A percentile compares a stretch with the other conserved stretches of the same genome.
Evolutionary conservation across 2,797 vertebrate species (phyloP).

Genomic region (Chaunax sp.): DNA sequence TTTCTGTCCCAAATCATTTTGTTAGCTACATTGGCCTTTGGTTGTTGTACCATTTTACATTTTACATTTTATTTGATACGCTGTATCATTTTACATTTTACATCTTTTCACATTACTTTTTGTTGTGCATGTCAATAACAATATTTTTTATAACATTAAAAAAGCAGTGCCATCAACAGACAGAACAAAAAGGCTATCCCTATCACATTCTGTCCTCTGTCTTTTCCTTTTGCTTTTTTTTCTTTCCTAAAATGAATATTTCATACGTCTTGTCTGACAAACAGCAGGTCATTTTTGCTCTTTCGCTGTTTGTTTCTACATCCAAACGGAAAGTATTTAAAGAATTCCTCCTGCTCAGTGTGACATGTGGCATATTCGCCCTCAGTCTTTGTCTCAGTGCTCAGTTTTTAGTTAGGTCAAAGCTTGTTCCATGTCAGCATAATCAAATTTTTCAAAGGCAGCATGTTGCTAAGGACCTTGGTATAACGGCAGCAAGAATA

Average conservation of each 20-base stretch:
- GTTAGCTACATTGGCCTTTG: not conserved
- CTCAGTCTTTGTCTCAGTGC: conserved; percentile 16
- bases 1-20: too few relatives aligned
- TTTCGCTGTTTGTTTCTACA: conserved; percentile 8
- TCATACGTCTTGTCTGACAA: conserved; percentile 25
- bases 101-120: not conserved
- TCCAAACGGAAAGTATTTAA: conserved; percentile 13
- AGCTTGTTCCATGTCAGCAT: conserved; percentile 21
- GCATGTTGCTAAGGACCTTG: conserved; percentile 14
- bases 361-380: conserved; percentile 4
- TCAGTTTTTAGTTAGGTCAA: conserved; percentile 16
- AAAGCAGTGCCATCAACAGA: not conserved
- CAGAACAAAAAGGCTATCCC: conserved; percentile 1
- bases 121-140: not conserved
- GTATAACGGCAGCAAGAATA: conserved; percentile 22
- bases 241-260: conserved; percentile 10
- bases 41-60: not conserved
- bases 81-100: too few relatives aligned
- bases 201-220: conserved; percentile 12
- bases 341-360: conserved; percentile 21
- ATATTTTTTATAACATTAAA: not conserved
- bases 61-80: too few relatives aligned
- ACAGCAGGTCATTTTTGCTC: conserved; percentile 18
- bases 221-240: not conserved
- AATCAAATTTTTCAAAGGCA: conserved; percentile 11